phyloP scores from a whole-genome alignment of 2,888 invertebrate genomes.

The Autographa pulchrina region DNA sequence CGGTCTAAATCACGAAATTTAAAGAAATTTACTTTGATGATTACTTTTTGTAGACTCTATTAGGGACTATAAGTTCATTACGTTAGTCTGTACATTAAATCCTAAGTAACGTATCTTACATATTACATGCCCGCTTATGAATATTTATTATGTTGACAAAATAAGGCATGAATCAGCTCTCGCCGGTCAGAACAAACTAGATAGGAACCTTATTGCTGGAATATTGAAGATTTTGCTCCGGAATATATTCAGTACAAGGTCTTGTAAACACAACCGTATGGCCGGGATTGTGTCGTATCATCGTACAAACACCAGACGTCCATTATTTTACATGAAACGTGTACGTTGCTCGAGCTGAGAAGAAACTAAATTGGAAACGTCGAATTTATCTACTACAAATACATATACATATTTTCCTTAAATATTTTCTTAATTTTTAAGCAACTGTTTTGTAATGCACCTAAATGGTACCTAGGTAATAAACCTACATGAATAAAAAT shows the following conservation, averaged over 20 bases:
- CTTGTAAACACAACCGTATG: not conserved
- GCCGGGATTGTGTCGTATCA: not conserved
- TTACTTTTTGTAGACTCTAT: too few relatives aligned
- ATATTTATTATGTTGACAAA: not conserved
- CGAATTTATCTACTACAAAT: not conserved
- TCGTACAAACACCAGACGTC: slow-evolving; percentile 1
- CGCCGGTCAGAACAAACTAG: slow-evolving; percentile 2
- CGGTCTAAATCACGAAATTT: too few relatives aligned
- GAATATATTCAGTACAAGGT: not conserved
- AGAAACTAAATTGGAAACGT: not conserved
- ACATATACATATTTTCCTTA: not conserved
- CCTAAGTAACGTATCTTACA: not conserved
- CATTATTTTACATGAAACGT: not conserved
- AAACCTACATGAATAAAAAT: too few relatives aligned
- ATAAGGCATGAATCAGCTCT: not conserved
- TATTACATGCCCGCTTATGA: not conserved
- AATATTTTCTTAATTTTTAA: not conserved
- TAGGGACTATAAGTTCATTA: too few relatives aligned
- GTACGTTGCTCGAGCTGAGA: not conserved
- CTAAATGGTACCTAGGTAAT: too few relatives aligned
- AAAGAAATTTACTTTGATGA: too few relatives aligned
- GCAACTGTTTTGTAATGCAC: not conserved
- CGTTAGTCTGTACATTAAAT: too few relatives aligned
- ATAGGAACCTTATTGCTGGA: not conserved
- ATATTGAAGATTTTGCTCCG: not conserved